Evolutionary conservation across 2,888 invertebrate genomes (phyloP), one percentile per base, ranked within the genome.

Genomic region (Gymnosoma rotundatum): DNA sequence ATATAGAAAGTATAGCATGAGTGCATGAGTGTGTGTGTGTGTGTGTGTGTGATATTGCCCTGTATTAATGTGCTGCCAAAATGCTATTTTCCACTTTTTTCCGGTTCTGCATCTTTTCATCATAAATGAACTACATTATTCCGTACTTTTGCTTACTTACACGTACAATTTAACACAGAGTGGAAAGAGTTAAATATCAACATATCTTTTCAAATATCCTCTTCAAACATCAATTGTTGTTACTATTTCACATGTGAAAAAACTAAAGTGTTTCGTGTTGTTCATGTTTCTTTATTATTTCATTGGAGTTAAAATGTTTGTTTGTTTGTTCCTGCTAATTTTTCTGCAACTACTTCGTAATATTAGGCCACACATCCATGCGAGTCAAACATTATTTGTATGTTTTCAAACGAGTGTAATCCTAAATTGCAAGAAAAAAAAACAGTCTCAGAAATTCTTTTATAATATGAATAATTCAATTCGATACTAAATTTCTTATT

Each of bases 301-400:
- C 66, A 67, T 67, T 76, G 66, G 60, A 60, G 50, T 60, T 67
- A 20, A 8, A 58, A 21, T 76, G 38, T 76, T 76, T 75, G 64
- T 64, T 56, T 75, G 64, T 64, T 56, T 45, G 54, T 32, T 56
- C 8, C n/a, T 52, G 42, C 25, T 73, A n/a, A 10, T 25, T 45
- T 52, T 38, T 36, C 9, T 32, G 10, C 10, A 50, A 50, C 50
- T 52, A 8, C 63, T 63, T 25, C 16, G 14, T 16, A 7, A 1
- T 56, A 1, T 6, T 25, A 25, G 12, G 1, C 18, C 9, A 36
- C 18, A 50, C 2, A 36, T 45, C 25, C 56, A 21, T 32, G 6
- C 38, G 8, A 38, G 10, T 12, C 7, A 12, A 1, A 42, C 12
- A 6, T 42, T 0, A 42, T 42, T 9, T 42, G 42, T 12, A 42